These are phyloP conservation scores for Nineta flava DNA, from an alignment of 2,888 invertebrate species.

Conservation along the genomic window DNA sequence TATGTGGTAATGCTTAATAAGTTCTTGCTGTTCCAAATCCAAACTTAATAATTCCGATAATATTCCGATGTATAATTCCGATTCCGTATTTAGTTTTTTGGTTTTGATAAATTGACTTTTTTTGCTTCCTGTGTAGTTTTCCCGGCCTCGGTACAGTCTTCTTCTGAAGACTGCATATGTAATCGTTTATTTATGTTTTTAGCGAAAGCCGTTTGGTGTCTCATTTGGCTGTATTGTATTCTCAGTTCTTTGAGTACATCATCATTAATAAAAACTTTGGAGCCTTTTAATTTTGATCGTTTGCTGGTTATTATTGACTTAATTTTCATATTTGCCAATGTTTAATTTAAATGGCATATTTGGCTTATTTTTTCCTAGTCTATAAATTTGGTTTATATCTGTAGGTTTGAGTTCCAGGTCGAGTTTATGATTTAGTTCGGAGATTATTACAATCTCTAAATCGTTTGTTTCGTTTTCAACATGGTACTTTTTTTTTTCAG, in stretches of 20 bases:
- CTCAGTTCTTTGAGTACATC: neutral
- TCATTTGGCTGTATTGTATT: neutral
- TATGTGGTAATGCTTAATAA: neutral
- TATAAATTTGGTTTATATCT: neutral
- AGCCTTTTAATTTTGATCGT: neutral
- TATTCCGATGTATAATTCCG: neutral
- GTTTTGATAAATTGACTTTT: neutral
- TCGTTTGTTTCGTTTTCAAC: neutral
- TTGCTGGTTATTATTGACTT: neutral
- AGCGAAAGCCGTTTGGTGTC: neutral
- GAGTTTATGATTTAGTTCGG: too few relatives aligned
- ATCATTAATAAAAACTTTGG: neutral
- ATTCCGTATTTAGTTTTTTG: neutral
- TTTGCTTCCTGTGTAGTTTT: neutral
- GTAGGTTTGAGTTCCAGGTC: too few relatives aligned
- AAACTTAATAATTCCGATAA: neutral
- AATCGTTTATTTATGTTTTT: neutral
- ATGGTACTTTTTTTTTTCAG: neutral
- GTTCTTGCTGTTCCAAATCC: neutral
- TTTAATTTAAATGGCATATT: neutral
- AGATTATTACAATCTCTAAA: neutral
- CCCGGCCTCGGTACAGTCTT: neutral
- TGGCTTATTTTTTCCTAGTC: neutral
- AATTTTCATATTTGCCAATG: neutral
- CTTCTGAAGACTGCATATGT: neutral